These are phyloP conservation scores for Arctopsyche grandis DNA, from an alignment of 1,140 invertebrate genomes.

Conservation along the genomic window DNA sequence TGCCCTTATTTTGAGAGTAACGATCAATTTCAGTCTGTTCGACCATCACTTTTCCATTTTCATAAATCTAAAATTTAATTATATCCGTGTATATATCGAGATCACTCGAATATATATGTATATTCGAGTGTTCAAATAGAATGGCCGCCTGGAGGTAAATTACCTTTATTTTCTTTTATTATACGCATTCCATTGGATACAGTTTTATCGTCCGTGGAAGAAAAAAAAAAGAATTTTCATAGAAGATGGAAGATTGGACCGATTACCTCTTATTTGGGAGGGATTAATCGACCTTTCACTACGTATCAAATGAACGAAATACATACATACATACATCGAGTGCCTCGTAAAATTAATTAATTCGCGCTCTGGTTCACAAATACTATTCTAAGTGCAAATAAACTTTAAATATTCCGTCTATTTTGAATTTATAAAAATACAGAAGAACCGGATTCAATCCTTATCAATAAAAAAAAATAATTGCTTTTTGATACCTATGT, in stretches of 20 bases:
- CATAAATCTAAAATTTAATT: conserved; percentile 1
- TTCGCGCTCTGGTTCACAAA: too few species aligned
- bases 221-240: background rate
- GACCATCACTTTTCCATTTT: too few species aligned
- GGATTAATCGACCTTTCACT: conserved; percentile 4
- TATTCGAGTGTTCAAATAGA: background rate
- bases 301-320: background rate
- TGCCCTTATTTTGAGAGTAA: too few species aligned
- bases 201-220: background rate
- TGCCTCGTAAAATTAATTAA: too few species aligned
- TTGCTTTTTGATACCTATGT: too few species aligned
- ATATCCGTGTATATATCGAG: background rate
- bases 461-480: too few species aligned
- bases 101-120: background rate
- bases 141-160: background rate
- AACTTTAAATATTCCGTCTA: too few species aligned
- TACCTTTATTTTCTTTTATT: background rate
- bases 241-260: background rate
- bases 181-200: background rate
- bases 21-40: too few species aligned
- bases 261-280: background rate
- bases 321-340: too few species aligned
- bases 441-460: too few species aligned
- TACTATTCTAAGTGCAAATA: too few species aligned
- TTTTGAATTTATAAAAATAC: too few species aligned